Conservation (phyloP, 2,113 vertebrate species). For the Eira barbara region DNA sequence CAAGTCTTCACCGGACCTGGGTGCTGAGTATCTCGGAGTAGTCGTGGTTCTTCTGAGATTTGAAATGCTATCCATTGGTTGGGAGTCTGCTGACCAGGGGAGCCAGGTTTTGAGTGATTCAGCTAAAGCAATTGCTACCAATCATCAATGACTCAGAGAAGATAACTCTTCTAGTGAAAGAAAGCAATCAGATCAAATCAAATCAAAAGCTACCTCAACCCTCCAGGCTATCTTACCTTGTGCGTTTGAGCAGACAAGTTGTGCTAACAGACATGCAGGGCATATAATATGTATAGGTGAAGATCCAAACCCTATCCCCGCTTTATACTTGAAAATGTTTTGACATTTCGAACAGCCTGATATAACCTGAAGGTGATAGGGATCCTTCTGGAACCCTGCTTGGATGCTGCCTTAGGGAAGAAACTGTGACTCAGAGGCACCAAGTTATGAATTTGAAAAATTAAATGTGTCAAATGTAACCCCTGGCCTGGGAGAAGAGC, state of each 20-base stretch:
- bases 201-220: not conserved
- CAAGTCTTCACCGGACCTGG: not conserved
- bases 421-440: not conserved
- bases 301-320: not conserved
- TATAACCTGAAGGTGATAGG: not conserved
- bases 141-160: not conserved
- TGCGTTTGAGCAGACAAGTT: not conserved
- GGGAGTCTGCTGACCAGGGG: not conserved
- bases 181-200: not conserved
- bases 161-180: not conserved
- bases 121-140: not conserved
- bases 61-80: not conserved
- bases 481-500: not conserved
- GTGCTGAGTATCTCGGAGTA: not conserved
- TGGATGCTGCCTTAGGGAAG: not conserved
- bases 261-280: not conserved
- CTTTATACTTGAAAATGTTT: not conserved
- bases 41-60: not conserved
- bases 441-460: not conserved
- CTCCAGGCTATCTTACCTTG: not conserved
- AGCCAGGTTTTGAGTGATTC: not conserved
- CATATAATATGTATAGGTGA: not conserved
- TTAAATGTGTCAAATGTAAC: not conserved
- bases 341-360: not conserved
- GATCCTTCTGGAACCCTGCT: not conserved